A percentile compares a stretch with the other conserved stretches of the same genome.
phyloP scores from a whole-genome alignment of 2,113 vertebrate genomes.

The Mormyrus iriodes region DNA sequence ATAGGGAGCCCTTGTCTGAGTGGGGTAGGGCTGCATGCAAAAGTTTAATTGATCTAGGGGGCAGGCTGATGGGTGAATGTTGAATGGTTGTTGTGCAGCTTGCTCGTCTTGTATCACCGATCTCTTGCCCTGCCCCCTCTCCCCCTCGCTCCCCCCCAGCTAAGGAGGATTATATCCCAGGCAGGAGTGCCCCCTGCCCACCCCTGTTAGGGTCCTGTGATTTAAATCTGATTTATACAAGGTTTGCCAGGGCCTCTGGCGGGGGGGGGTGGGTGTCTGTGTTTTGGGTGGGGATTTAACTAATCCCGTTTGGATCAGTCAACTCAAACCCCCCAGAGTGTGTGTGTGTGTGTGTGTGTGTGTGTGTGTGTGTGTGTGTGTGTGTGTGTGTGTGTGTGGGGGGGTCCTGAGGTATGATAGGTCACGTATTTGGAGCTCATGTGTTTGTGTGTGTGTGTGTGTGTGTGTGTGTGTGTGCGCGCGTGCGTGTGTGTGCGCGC shows the following conservation, averaged over 20 bases:
- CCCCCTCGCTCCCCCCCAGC: neutral
- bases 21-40: neutral
- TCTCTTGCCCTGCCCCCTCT: neutral
- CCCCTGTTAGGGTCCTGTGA: neutral
- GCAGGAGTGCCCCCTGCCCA: neutral
- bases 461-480: neutral
- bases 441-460: neutral
- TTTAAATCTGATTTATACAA: neutral
- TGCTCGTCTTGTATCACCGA: neutral
- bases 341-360: neutral
- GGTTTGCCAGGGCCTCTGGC: neutral
- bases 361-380: too few relatives aligned
- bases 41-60: neutral
- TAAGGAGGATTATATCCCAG: conserved; percentile 7
- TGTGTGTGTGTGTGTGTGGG: neutral
- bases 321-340: neutral
- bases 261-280: neutral
- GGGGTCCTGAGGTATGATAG: neutral
- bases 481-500: too few relatives aligned
- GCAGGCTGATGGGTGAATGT: neutral
- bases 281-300: neutral
- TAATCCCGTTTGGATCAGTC: neutral
- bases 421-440: neutral
- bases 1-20: neutral
- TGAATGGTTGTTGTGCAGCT: neutral